Evolutionary conservation across 2,113 vertebrate genomes (phyloP).

Genomic region (Rhinolophus ferrumequinum): DNA sequence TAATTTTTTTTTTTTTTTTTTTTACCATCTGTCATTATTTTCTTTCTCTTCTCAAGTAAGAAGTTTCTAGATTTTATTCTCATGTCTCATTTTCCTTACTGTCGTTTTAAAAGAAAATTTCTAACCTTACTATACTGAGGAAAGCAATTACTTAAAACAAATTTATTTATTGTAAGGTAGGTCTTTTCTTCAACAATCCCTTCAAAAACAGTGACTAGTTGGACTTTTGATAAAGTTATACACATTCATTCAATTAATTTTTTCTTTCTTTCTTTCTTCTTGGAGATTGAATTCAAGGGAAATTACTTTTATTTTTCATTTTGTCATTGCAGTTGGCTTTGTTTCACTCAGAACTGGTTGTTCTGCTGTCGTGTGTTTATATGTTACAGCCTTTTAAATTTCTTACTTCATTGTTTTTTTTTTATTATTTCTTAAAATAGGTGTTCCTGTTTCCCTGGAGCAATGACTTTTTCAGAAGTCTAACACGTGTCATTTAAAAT

Average conservation of each 20-base stretch:
- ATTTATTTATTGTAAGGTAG: not conserved
- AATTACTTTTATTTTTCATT: not conserved
- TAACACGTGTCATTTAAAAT: not conserved
- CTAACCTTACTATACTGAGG: not conserved
- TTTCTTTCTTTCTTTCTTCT: not conserved
- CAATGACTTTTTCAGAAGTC: not conserved
- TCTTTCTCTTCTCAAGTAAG: not conserved
- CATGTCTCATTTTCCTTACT: not conserved
- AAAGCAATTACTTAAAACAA: not conserved
- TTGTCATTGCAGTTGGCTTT: not conserved
- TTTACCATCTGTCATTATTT: not conserved
- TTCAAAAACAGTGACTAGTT: not conserved
- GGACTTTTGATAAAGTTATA: not conserved
- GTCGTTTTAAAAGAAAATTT: conserved; percentile 13
- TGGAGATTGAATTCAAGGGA: not conserved
- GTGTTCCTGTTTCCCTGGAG: not conserved
- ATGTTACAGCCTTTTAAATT: not conserved
- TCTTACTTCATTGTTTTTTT: not conserved
- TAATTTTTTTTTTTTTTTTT: not conserved
- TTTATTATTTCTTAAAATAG: conserved; percentile 17
- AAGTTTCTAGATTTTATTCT: not conserved
- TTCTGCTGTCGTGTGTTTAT: not conserved
- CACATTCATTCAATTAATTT: not conserved
- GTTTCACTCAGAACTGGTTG: not conserved
- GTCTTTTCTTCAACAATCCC: not conserved